Evolutionary conservation across 1,140 invertebrate species (phyloP).

Genomic region (Eurytemora carolleeae): DNA sequence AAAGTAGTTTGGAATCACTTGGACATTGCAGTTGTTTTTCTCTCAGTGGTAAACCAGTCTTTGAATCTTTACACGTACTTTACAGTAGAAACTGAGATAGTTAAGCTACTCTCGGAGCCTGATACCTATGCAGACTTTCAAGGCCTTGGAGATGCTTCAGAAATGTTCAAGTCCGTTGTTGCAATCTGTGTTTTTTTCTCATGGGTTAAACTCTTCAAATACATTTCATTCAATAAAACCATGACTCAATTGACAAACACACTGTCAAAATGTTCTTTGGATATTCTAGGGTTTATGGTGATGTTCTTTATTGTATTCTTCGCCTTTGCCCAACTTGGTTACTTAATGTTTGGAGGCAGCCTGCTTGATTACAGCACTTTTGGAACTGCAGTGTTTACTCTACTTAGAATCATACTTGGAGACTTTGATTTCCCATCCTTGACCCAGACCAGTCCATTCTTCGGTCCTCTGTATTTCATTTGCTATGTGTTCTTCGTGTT

Average conservation of each 20-base stretch:
- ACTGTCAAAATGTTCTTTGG: conserved; percentile 40
- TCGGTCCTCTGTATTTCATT: conserved; percentile 56
- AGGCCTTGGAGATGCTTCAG: conserved; percentile 29
- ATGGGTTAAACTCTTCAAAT: conserved; percentile 44
- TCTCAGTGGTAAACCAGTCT: conserved; percentile 3
- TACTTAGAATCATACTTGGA: conserved; percentile 52
- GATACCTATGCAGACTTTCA: conserved; percentile 28
- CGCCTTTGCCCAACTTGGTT: conserved; percentile 49
- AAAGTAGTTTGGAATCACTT: conserved; percentile 41
- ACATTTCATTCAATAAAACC: conserved; percentile 52
- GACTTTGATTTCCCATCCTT: conserved; percentile 55
- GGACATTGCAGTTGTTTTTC: conserved; percentile 36
- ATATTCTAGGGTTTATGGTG: conserved; percentile 48
- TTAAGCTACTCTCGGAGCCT: conserved; percentile 26
- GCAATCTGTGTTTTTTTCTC: conserved; percentile 38
- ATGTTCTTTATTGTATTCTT: conserved; percentile 67
- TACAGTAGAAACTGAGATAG: conserved; percentile 23
- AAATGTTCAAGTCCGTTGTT: conserved; percentile 33
- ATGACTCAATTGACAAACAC: conserved; percentile 52
- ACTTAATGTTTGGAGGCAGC: conserved; percentile 44
- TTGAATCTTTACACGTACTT: conserved; percentile 26
- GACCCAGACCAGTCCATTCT: conserved; percentile 42
- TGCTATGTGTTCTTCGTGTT: conserved; percentile 58
- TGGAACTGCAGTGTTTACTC: conserved; percentile 40
- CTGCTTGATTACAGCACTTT: conserved; percentile 41